Conservation (phyloP, 2,113 vertebrate genomes). For the Brachionichthys hirsutus region DNA sequence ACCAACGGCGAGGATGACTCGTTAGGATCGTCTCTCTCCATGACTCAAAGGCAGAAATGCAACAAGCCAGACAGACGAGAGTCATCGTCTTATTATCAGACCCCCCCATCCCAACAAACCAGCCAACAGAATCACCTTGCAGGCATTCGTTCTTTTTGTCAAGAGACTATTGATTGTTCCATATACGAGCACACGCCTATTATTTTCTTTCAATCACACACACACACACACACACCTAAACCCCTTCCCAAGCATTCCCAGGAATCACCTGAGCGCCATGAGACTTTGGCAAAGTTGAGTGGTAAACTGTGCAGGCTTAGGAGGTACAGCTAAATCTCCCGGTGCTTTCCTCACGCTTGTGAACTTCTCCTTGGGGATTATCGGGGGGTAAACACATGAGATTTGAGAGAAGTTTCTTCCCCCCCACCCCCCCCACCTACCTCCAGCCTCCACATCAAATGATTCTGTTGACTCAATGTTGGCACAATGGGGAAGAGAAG, state of each 20-base stretch:
- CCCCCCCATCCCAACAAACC: too few relatives aligned
- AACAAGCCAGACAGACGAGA: not conserved
- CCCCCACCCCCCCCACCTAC: too few relatives aligned
- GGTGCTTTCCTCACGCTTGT: conserved; percentile 57
- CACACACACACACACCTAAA: not conserved
- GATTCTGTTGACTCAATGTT: conserved; percentile 43
- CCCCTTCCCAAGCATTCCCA: conserved; percentile 38
- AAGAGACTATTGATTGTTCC: conserved; percentile 2
- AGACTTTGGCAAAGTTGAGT: conserved; percentile 22
- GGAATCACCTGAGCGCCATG: conserved; percentile 30
- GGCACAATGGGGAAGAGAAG: conserved; percentile 11
- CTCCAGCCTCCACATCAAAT: conserved; percentile 51
- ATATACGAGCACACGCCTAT: not conserved
- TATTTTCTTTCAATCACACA: conserved; percentile 16
- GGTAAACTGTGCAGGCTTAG: conserved; percentile 45
- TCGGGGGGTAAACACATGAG: conserved; percentile 51
- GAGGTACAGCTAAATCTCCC: conserved; percentile 54
- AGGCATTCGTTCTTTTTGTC: too few relatives aligned
- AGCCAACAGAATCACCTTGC: too few relatives aligned
- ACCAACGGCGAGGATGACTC: conserved; percentile 44
- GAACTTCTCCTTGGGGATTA: conserved; percentile 62
- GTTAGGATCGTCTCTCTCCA: conserved; percentile 9
- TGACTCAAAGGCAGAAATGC: conserved; percentile 4
- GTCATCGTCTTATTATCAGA: not conserved
- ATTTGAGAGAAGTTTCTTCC: conserved; percentile 50